Percentiles rank a stretch among this genome's conserved stretches.
These are phyloP conservation scores for Ctenosaura bakeri DNA, from an alignment of 2,797 vertebrate species.

Conservation along the genomic window DNA sequence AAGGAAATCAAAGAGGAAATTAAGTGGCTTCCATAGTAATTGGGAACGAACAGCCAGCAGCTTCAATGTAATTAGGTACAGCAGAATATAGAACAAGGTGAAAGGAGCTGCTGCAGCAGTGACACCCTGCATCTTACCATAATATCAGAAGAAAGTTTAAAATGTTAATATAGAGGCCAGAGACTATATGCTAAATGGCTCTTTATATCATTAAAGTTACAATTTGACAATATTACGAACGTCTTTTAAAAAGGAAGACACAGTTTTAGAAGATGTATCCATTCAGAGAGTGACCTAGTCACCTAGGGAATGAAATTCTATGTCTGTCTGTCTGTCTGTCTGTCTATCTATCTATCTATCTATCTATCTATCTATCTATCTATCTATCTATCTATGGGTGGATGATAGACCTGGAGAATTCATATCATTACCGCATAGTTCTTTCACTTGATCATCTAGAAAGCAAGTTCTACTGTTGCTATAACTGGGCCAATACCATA, in stretches of 20 bases:
- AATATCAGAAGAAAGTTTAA: constrained; percentile 35
- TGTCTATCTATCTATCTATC: too few species aligned
- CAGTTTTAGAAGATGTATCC: neutral
- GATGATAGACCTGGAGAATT: neutral
- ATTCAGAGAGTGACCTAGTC: neutral
- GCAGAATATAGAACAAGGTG: constrained; percentile 51
- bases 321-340: too few species aligned
- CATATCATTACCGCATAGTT: neutral
- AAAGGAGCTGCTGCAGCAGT: constrained; percentile 62
- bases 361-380: accelerated
- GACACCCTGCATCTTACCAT: constrained; percentile 33
- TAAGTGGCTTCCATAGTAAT: constrained; percentile 72
- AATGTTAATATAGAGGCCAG: constrained; percentile 10
- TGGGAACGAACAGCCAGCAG: constrained; percentile 58
- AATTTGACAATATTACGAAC: constrained; percentile 3
- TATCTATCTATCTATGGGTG: too few species aligned
- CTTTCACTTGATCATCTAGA: neutral
- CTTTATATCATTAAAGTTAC: constrained; percentile 38
- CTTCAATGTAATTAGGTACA: constrained; percentile 66
- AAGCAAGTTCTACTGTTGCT: neutral
- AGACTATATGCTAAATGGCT: neutral
- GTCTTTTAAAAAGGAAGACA: neutral
- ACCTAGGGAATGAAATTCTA: neutral
- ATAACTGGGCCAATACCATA: neutral
- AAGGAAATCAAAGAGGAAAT: constrained; percentile 77